Evolutionary conservation across 1,140 invertebrate genomes (phyloP), one percentile per base, ranked within the genome.

Genomic region (Delia radicum): DNA sequence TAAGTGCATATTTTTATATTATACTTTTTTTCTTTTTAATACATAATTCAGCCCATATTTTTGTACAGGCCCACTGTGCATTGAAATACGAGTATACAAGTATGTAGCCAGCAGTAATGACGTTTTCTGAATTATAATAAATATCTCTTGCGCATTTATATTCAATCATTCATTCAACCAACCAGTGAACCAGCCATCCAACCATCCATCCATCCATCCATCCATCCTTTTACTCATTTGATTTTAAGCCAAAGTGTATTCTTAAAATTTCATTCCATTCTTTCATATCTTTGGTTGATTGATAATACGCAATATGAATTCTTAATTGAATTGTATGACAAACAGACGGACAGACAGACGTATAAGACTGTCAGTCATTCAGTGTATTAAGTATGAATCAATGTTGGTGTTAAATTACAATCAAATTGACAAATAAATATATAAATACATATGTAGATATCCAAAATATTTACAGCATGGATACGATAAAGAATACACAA

Each of bases 261-360:
- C 10, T 37, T 63, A 12, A 15, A 63, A 6, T 63, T 37, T 27
- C 26, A 2, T 63, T 21, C n/a, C 8, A 18, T 21, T 69, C 37
- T 28, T 29, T 18, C 63, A 67, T 28, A 67, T 18, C 29, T 27
- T 10, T 15, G 26, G 29, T 69, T 33, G 65, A 69, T 69, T 33
- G 65, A 15, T 69, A 69, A 69, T 33, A 69, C 65, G 65, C 65
- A 69, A 69, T 69, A 33, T 69, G 65, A 69, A 69, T 69, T 37
- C 65, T 21, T 69, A 69, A 69, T 69, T 69, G 29, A 37, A 69
- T 37, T 37, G 15, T 18, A 67, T 67, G 27, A 33, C 18, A 69
- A 8, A 21, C 48, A 21, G 48, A 21, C 48, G 2, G 15, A 21
- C n/a, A 1, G 48, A 21, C 48, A 8, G 33, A 10, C 3, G 33